phyloP scores from a whole-genome alignment of 2,113 vertebrate genomes.

The Paramormyrops kingsleyae region DNA sequence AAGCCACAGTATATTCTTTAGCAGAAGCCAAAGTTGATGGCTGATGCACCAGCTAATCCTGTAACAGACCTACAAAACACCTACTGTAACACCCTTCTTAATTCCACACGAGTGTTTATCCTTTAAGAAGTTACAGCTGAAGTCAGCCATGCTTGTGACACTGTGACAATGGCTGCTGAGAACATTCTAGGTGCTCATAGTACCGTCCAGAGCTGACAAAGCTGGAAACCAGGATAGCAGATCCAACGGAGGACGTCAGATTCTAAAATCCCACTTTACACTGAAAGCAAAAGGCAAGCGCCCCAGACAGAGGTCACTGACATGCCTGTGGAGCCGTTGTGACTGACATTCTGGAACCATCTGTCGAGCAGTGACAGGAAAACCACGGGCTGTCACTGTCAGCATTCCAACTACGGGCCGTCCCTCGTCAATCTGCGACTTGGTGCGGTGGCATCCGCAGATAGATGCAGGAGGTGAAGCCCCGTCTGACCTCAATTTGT shows the following conservation, averaged over 20 bases:
- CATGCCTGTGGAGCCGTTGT: background rate
- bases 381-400: background rate
- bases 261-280: background rate
- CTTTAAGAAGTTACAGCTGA: background rate
- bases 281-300: background rate
- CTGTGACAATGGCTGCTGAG: background rate
- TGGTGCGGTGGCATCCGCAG: background rate
- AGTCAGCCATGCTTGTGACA: background rate
- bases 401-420: no score
- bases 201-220: background rate
- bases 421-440: background rate
- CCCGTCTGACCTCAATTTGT: slow-evolving; percentile 7
- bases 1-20: background rate
- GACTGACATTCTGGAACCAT: background rate
- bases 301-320: background rate
- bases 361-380: background rate
- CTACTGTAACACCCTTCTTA: background rate
- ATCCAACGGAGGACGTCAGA: background rate
- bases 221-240: background rate
- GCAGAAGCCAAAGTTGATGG: background rate
- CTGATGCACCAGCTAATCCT: background rate
- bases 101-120: background rate
- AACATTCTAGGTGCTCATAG: background rate
- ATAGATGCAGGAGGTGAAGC: background rate
- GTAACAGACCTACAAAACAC: background rate